Conservation (phyloP, 2,888 invertebrate species). For the Mythimna ferrago region DNA sequence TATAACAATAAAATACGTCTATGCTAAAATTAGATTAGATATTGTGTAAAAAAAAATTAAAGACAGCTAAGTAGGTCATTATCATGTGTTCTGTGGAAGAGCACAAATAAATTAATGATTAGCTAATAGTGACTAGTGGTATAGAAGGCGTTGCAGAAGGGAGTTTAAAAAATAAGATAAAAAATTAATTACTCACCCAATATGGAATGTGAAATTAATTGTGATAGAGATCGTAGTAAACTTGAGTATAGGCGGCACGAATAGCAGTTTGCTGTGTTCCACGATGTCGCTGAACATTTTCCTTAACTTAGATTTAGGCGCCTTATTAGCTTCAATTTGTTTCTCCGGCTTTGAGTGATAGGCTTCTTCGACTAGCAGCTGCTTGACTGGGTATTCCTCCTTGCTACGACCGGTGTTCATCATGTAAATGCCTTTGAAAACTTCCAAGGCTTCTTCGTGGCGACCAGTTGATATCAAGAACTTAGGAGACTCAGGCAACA, state of each 20-base stretch:
- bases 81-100: background rate
- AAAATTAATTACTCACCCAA: slow-evolving; percentile 91
- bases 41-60: too few species aligned
- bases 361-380: slow-evolving; percentile 92
- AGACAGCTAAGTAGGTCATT: too few species aligned
- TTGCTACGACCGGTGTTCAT: slow-evolving; percentile 95
- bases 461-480: slow-evolving; percentile 95
- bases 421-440: slow-evolving; percentile 95
- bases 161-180: background rate
- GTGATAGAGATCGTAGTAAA: slow-evolving; percentile 96
- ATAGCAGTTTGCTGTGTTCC: slow-evolving; percentile 95
- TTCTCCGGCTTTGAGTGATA: slow-evolving; percentile 89
- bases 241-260: slow-evolving; percentile 95
- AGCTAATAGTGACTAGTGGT: background rate
- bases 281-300: slow-evolving; percentile 94
- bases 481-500: slow-evolving; percentile 97
- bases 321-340: slow-evolving; percentile 90
- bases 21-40: too few species aligned
- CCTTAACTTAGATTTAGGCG: slow-evolving; percentile 92
- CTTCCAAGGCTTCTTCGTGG: slow-evolving; percentile 95
- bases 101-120: background rate
- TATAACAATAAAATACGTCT: too few species aligned
- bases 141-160: background rate
- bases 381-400: slow-evolving; percentile 94
- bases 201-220: slow-evolving; percentile 98